phyloP scores from a whole-genome alignment of 2,797 vertebrate genomes.

The Cottoperca gobio region DNA sequence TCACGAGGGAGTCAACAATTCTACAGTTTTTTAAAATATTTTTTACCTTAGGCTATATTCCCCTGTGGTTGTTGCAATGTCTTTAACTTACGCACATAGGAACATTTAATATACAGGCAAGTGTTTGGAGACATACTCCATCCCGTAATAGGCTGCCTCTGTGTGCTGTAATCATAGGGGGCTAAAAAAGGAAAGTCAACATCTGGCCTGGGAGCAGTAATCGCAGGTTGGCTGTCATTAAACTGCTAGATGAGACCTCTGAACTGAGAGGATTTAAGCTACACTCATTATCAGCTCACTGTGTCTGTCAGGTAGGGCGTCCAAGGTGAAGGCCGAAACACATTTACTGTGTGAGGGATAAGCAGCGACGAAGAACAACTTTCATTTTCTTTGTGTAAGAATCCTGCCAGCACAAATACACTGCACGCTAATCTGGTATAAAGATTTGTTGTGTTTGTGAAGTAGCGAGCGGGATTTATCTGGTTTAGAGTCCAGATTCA shows the following conservation, averaged over 20 bases:
- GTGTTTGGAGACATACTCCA: slow-evolving; percentile 26
- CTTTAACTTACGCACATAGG: slow-evolving; percentile 42
- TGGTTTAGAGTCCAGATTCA: slow-evolving; percentile 21
- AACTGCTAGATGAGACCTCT: slow-evolving; percentile 68
- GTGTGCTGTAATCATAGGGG: slow-evolving; percentile 72
- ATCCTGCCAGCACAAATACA: neutral
- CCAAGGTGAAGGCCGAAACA: slow-evolving; percentile 58
- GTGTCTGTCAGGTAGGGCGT: slow-evolving; percentile 55
- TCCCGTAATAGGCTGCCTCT: slow-evolving; percentile 64
- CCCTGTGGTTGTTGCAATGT: slow-evolving; percentile 7
- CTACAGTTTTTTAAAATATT: slow-evolving; percentile 7
- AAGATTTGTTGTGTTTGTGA: neutral
- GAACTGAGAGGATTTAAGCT: slow-evolving; percentile 69
- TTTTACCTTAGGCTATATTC: slow-evolving; percentile 19
- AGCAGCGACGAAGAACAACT: slow-evolving; percentile 22
- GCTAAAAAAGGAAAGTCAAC: slow-evolving; percentile 81
- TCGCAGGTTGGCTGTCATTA: slow-evolving; percentile 82
- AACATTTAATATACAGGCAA: slow-evolving; percentile 35
- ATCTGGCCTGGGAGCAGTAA: slow-evolving; percentile 79
- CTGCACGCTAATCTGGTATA: slow-evolving; percentile 18
- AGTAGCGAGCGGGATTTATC: slow-evolving; percentile 1
- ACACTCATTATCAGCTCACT: slow-evolving; percentile 56
- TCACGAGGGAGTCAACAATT: slow-evolving; percentile 24
- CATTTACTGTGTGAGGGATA: neutral
- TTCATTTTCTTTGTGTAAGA: slow-evolving; percentile 50